Evolutionary conservation across 2,797 vertebrate genomes (phyloP).

Genomic region (Nothura maculosa): DNA sequence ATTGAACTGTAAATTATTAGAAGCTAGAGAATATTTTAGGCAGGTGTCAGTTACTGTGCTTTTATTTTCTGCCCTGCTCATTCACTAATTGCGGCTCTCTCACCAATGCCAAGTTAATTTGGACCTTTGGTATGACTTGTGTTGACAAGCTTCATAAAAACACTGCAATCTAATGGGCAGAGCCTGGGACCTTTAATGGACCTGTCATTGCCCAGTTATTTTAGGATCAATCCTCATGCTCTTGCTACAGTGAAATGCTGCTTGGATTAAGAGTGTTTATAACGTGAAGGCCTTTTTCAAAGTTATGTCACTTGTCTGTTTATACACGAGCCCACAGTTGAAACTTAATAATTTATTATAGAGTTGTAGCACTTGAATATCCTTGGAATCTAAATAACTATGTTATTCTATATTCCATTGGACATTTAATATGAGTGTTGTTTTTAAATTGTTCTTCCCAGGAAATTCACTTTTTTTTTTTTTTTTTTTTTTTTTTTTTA

Average conservation of each 20-base stretch:
- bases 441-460: neutral
- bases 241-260: neutral
- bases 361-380: neutral
- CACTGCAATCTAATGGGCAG: neutral
- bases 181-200: neutral
- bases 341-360: neutral
- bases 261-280: neutral
- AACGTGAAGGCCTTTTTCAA: neutral
- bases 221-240: neutral
- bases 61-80: neutral
- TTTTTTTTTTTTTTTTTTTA: slow-evolving; percentile 75
- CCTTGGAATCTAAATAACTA: neutral
- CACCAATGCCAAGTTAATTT: neutral
- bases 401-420: neutral
- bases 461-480: slow-evolving; percentile 37
- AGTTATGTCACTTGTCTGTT: neutral
- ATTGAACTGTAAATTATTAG: neutral
- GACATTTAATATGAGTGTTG: neutral
- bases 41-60: neutral
- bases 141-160: too few relatives aligned
- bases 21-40: neutral
- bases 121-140: neutral
- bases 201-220: neutral
- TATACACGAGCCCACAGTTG: neutral
- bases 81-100: neutral